Evolutionary conservation across 1,140 invertebrate genomes (phyloP), one percentile per base, ranked within the genome.

Genomic region (Phocides pigmalion): DNA sequence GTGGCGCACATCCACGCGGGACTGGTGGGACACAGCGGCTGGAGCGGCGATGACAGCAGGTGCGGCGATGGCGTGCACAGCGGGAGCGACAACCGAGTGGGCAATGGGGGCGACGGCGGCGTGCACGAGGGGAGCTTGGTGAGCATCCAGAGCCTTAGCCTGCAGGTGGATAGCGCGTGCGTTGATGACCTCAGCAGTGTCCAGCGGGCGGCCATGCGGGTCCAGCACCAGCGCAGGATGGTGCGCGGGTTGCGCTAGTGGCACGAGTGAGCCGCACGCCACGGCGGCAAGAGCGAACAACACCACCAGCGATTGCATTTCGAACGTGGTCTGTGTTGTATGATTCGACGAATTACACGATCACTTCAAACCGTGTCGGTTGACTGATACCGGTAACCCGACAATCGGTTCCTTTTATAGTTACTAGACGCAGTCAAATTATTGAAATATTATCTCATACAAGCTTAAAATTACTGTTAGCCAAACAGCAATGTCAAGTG

Each of bases 131-230:
- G 72, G 66, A 62, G 79, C 74, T 25, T 68, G 69, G 56, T 78
- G 72, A 46, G 59, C 53, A 42, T 87, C 82, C 64, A 89, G 72
- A 56, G 87, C 88, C 61, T 90, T 89, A 56, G 87, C 84, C 66
- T 89, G 82, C 49, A 84, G 82, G 78, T 90, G 82, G 19, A 90
- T 62, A 61, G 93, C 86, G 51, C 89, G 77, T 9, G 92, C 92
- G 37, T 89, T 83, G 75, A 92, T 87, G 12, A 92, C 90, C 37
- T 89, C 90, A 12, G 89, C 87, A 20, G 91, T 90, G 62, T 91
- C 89, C n/a, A 86, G 70, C 11, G 87, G 86, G 50, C 87, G 86
- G 62, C 85, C 84, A 63, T 87, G 86, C 0, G 84, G 80, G 65
- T 82, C 80, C 73, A 87, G 72, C 53, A 89, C 86, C 20, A 85